phyloP scores from a whole-genome alignment of 2,797 vertebrate species.

The Spondyliosoma cantharus region DNA sequence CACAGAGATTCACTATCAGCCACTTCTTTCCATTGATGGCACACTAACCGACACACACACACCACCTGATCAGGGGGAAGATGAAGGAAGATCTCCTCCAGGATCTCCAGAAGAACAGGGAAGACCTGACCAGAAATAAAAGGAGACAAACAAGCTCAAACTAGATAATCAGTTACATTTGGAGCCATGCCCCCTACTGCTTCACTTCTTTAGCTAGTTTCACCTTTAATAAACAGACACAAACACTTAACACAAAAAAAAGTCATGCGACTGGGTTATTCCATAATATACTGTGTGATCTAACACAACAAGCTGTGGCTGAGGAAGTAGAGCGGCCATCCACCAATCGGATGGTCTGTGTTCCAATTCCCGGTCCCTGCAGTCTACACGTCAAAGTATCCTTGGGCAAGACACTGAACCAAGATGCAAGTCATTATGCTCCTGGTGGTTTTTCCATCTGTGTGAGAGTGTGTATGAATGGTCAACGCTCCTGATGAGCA shows the following conservation, averaged over 20 bases:
- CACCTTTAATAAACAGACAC: not conserved
- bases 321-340: no score
- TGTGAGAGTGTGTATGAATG: no score
- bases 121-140: constrained; percentile 33
- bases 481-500: no score
- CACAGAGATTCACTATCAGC: constrained; percentile 87
- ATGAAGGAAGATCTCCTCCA: constrained; percentile 88
- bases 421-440: no score
- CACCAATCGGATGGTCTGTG: no score
- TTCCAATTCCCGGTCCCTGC: no score
- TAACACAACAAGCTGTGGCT: not conserved
- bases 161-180: not conserved
- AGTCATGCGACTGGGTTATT: no score
- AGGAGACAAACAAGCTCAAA: not conserved
- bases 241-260: no score
- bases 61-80: constrained; percentile 85
- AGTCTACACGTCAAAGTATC: no score
- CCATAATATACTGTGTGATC: not conserved
- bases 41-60: constrained; percentile 84
- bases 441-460: no score
- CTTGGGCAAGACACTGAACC: no score
- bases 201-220: not conserved
- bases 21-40: constrained; percentile 86
- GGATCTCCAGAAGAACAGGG: constrained; percentile 80
- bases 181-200: no score